These are phyloP conservation scores for Adela reaumurella DNA, from an alignment of 2,888 invertebrate genomes.

Conservation along the genomic window DNA sequence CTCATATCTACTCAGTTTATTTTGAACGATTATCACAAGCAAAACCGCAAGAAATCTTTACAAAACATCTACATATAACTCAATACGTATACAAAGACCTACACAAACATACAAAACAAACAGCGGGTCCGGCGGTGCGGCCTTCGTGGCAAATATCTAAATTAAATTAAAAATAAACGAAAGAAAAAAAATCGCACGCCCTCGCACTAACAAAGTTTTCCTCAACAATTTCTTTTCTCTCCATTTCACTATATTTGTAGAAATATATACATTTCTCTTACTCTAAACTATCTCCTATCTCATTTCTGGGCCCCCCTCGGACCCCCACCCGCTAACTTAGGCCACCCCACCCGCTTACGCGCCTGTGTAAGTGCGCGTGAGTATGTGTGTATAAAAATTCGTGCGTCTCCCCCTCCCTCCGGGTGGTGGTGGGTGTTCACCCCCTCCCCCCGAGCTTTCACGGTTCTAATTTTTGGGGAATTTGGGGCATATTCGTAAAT, in stretches of 20 bases:
- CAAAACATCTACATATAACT: too few relatives aligned
- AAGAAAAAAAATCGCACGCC: slow-evolving; percentile 1
- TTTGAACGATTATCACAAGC: too few relatives aligned
- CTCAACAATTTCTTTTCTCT: slow-evolving; percentile 10
- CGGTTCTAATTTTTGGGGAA: slow-evolving; percentile 60
- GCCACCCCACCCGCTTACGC: too few relatives aligned
- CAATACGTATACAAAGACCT: too few relatives aligned
- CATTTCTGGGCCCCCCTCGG: slow-evolving; percentile 18
- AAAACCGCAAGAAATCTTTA: too few relatives aligned
- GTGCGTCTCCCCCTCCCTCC: slow-evolving; percentile 23
- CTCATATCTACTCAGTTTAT: too few relatives aligned
- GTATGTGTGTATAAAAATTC: slow-evolving; percentile 30
- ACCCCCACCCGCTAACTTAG: slow-evolving; percentile 13
- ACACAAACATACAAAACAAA: too few relatives aligned
- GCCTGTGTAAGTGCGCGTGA: slow-evolving; percentile 10
- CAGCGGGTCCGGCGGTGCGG: too few relatives aligned
- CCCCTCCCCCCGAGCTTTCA: slow-evolving; percentile 32
- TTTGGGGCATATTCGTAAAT: slow-evolving; percentile 60
- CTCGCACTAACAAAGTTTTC: slow-evolving; percentile 7
- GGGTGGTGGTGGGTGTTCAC: slow-evolving; percentile 6
- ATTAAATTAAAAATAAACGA: slow-evolving; percentile 2
- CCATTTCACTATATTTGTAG: slow-evolving; percentile 13
- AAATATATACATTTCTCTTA: slow-evolving; percentile 36
- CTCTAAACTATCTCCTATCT: slow-evolving; percentile 51
- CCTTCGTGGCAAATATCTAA: neutral